A percentile compares a stretch with the other conserved stretches of the same genome.
Conservation (phyloP, 2,797 vertebrate genomes). For the Valencia hispanica region DNA sequence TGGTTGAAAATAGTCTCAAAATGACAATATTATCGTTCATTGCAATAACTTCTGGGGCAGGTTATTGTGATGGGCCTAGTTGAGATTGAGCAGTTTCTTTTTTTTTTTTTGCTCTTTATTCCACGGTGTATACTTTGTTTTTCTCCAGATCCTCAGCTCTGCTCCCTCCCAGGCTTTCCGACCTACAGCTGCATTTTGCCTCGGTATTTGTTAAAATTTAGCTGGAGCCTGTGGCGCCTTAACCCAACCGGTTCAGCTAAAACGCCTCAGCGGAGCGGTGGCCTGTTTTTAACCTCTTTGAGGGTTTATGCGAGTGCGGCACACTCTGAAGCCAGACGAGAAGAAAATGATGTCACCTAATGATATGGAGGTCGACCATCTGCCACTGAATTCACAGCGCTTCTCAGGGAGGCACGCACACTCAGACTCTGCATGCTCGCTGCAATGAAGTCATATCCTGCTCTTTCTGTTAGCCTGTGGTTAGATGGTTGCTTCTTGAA, state of each 20-base stretch:
- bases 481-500: slow-evolving; percentile 40
- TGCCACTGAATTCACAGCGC: slow-evolving; percentile 33
- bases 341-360: slow-evolving; percentile 41
- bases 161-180: neutral
- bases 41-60: too few species aligned
- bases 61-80: too few species aligned
- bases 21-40: too few species aligned
- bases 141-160: neutral
- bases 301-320: slow-evolving; percentile 21
- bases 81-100: neutral
- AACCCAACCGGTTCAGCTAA: slow-evolving; percentile 22
- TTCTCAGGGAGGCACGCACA: neutral
- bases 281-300: slow-evolving; percentile 29
- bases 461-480: slow-evolving; percentile 33
- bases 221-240: neutral
- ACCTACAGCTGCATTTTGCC: neutral
- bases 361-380: slow-evolving; percentile 42
- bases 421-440: slow-evolving; percentile 14
- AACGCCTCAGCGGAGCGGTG: slow-evolving; percentile 34
- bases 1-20: too few species aligned
- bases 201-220: slow-evolving; percentile 7
- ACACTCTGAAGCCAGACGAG: slow-evolving; percentile 25
- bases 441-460: slow-evolving; percentile 39
- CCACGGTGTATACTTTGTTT: neutral
- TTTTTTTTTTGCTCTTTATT: slow-evolving; percentile 2